These are phyloP conservation scores for Sardinella longiceps DNA, from an alignment of 2,797 vertebrate genomes.

Conservation along the genomic window DNA sequence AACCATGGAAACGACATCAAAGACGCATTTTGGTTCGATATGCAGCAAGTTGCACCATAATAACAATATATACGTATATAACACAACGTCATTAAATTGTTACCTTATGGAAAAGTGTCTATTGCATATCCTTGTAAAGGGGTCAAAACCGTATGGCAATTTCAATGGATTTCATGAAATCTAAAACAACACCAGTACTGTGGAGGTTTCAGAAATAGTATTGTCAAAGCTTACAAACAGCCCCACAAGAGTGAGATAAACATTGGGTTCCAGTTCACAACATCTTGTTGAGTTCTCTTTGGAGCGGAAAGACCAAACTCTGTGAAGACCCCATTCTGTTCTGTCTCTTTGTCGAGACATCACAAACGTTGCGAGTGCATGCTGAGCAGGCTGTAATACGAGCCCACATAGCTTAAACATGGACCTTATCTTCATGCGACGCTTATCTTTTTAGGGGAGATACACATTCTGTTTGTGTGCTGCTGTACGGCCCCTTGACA, in stretches of 20 bases:
- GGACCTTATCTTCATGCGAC: conserved; percentile 56
- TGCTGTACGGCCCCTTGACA: conserved; percentile 48
- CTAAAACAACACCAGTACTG: neutral
- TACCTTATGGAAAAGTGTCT: neutral
- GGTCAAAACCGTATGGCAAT: neutral
- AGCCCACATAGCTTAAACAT: conserved; percentile 48
- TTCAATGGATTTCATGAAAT: neutral
- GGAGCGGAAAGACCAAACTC: neutral
- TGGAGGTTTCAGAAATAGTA: neutral
- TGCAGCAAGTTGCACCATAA: too few species aligned
- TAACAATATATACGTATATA: too few species aligned
- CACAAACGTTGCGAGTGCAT: neutral
- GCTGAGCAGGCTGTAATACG: conserved; percentile 33
- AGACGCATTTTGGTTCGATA: neutral
- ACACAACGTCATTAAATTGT: neutral
- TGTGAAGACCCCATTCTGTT: neutral
- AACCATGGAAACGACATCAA: neutral
- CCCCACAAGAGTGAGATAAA: neutral
- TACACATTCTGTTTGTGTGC: conserved; percentile 58
- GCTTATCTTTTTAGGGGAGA: conserved; percentile 53
- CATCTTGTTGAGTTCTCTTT: neutral
- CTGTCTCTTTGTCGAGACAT: neutral
- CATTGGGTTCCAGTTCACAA: neutral
- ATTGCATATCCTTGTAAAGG: neutral
- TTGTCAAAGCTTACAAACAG: neutral